Conservation (phyloP, 2,113 vertebrate genomes). For the Salvelinus sp. region DNA sequence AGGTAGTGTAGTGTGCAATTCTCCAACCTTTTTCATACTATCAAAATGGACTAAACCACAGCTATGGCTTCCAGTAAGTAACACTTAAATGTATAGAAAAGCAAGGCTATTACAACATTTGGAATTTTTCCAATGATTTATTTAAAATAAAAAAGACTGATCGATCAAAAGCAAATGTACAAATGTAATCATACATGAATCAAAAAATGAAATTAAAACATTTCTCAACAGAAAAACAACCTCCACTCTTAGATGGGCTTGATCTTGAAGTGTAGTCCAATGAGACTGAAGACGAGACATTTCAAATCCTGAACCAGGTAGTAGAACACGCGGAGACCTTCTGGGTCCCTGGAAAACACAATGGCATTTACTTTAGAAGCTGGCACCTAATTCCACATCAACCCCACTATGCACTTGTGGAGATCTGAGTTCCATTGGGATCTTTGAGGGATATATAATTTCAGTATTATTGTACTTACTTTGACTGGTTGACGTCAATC, state of each 20-base stretch:
- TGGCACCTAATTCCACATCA: too few relatives aligned
- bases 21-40: background rate
- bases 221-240: conserved; percentile 38
- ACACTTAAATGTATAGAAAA: background rate
- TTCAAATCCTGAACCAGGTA: conserved; percentile 98
- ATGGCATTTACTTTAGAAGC: conserved; percentile 16
- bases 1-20: background rate
- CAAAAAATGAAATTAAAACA: conserved; percentile 57
- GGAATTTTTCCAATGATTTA: conserved; percentile 60
- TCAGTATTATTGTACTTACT: conserved; percentile 76
- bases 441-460: background rate
- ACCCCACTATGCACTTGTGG: too few relatives aligned
- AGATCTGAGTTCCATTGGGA: too few relatives aligned
- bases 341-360: conserved; percentile 85
- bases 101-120: background rate
- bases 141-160: conserved; percentile 68
- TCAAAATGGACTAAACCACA: background rate
- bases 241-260: conserved; percentile 88
- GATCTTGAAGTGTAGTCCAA: conserved; percentile 98
- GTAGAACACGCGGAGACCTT: conserved; percentile 97
- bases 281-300: conserved; percentile 98
- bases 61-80: background rate
- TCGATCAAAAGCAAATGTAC: conserved; percentile 72
- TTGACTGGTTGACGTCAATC: conserved; percentile 98
- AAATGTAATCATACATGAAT: conserved; percentile 56